phyloP scores from a whole-genome alignment of 2,113 vertebrate genomes.

The Periophthalmodon schlosseri region DNA sequence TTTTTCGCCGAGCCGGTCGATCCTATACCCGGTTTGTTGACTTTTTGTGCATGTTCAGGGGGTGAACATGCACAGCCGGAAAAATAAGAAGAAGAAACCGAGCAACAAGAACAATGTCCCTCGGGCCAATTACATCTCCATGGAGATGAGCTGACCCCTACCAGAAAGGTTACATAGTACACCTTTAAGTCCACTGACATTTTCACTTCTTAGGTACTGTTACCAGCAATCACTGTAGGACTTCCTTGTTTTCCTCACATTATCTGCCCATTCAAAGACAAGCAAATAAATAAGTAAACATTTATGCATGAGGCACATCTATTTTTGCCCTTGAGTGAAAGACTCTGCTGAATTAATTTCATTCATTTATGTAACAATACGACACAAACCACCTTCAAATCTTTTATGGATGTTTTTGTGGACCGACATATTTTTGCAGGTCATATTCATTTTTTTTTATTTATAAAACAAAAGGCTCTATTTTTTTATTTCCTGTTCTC shows the following conservation, averaged over 20 bases:
- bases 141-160: too few relatives aligned
- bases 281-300: constrained; percentile 5
- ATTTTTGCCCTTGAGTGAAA: constrained; percentile 24
- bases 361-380: constrained; percentile 45
- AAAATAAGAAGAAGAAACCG: too few relatives aligned
- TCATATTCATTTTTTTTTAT: constrained; percentile 27
- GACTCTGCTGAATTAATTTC: constrained; percentile 37
- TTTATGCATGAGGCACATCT: constrained; percentile 36
- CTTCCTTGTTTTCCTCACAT: not conserved
- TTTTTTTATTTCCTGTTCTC: constrained; percentile 17
- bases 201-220: not conserved
- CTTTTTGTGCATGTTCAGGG: too few relatives aligned
- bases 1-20: too few relatives aligned
- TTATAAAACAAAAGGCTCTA: constrained; percentile 41
- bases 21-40: too few relatives aligned
- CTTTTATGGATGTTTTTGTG: constrained; percentile 1
- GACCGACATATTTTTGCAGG: not conserved
- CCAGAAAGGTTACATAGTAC: too few relatives aligned
- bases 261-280: not conserved
- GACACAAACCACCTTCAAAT: constrained; percentile 31
- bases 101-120: too few relatives aligned
- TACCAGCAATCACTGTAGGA: not conserved
- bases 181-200: not conserved
- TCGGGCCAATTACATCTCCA: too few relatives aligned
- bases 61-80: too few relatives aligned